Evolutionary conservation across 1,140 invertebrate genomes (phyloP), one percentile per base, ranked within the genome.

Genomic region (Parasteatoda tepidariorum): DNA sequence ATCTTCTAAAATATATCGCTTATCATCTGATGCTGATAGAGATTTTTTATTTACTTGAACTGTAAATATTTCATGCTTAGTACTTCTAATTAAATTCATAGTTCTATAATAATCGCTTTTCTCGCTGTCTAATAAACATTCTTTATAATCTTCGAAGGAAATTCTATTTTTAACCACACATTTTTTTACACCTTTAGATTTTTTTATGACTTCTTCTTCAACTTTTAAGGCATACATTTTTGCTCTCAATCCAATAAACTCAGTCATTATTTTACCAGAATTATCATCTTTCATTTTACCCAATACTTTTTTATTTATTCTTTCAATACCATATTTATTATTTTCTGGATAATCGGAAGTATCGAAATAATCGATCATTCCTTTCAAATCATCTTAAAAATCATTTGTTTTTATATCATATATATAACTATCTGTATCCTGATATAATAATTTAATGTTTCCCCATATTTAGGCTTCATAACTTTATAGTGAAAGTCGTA

Each of bases 211-310:
- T n/a, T n/a, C n/a, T n/a, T n/a, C 75, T 28, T 85, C 38, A 66
- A 86, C 68, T 84, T 71, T 86, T 30, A 86, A 85, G 13, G 86
- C 76, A 85, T 90, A 90, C 84, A 90, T 87, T 87, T 91, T 91
- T 18, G 88, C 83, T 71, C 87, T 84, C 54, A 90, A 73, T 5
- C 88, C 89, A 66, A 89, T 70, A 87, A 88, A 91, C 84, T 88
- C 86, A 4, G 61, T 85, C 59, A 91, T 88, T 54, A 88, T 86
- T 75, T 81, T 83, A 9, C 88, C 88, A 78, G 87, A 87, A 28
- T 86, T 86, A 86, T 91, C 90, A 88, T 90, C 90, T 87, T 90
- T 91, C 84, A 91, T 89, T 86, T 89, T 88, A 11, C 90, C 90
- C 4, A 90, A 26, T 5, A 89, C 87, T 85, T 91, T 91, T 85